A percentile compares a stretch with the other conserved stretches of the same genome.
phyloP scores from a whole-genome alignment of 2,888 invertebrate genomes.

The Phrixothrix hirtus region DNA sequence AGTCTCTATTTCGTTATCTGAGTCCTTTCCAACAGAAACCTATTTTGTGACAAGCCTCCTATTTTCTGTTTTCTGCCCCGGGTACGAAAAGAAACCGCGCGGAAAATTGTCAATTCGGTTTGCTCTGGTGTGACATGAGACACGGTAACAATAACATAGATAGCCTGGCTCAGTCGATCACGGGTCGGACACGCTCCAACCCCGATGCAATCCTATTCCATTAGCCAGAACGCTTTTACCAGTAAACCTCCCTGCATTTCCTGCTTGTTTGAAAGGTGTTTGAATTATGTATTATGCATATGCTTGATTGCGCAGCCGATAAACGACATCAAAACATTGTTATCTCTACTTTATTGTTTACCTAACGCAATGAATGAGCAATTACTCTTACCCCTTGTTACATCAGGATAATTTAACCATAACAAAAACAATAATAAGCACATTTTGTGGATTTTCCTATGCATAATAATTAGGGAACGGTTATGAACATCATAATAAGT shows the following conservation, averaged over 20 bases:
- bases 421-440: too few species aligned
- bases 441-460: too few species aligned
- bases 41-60: conserved; percentile 48
- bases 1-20: conserved; percentile 53
- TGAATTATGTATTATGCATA: conserved; percentile 23
- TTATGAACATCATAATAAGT: too few species aligned
- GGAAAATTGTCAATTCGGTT: conserved; percentile 71
- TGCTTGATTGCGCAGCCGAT: conserved; percentile 16
- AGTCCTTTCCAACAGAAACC: conserved; percentile 42
- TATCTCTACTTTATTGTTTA: conserved; percentile 8
- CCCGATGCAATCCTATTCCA: conserved; percentile 39
- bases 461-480: too few species aligned
- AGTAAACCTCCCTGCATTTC: conserved; percentile 18
- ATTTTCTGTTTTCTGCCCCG: conserved; percentile 48
- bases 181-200: conserved; percentile 37
- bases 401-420: too few species aligned
- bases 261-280: conserved; percentile 16
- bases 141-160: conserved; percentile 52
- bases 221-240: conserved; percentile 33
- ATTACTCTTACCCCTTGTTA: too few species aligned
- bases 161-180: conserved; percentile 39
- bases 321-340: conserved; percentile 7
- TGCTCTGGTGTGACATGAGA: conserved; percentile 48
- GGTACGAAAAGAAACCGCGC: conserved; percentile 66
- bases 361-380: conserved; percentile 1